A percentile compares a stretch with the other conserved stretches of the same genome.
Evolutionary conservation across 2,113 vertebrate species (phyloP).

Genomic region (Muscicapa adusta): DNA sequence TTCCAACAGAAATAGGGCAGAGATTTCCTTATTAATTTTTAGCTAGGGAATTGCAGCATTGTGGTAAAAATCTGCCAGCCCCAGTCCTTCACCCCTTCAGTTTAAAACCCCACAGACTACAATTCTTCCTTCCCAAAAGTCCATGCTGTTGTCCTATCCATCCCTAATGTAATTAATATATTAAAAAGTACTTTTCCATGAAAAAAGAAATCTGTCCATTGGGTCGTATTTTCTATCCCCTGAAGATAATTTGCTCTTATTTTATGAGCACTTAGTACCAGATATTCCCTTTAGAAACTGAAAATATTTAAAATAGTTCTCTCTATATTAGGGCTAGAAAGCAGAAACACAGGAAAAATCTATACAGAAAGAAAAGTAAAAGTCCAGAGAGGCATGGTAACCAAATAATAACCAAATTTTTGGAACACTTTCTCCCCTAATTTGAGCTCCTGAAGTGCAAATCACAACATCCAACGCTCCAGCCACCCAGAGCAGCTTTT

Average conservation of each 20-base stretch:
- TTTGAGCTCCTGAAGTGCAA: neutral
- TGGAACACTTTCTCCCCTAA: neutral
- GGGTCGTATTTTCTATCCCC: neutral
- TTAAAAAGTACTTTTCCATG: neutral
- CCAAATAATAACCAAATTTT: neutral
- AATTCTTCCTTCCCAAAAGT: neutral
- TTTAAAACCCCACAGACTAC: neutral
- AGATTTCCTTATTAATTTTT: neutral
- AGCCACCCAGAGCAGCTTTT: neutral
- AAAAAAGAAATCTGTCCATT: neutral
- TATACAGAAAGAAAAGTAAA: neutral
- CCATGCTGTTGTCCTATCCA: neutral
- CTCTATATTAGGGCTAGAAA: neutral
- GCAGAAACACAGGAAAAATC: neutral
- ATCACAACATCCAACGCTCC: neutral
- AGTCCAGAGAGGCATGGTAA: neutral
- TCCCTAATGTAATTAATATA: neutral
- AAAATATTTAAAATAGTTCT: neutral
- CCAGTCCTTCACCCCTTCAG: neutral
- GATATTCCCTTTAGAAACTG: neutral
- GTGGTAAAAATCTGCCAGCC: neutral
- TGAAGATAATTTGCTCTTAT: neutral
- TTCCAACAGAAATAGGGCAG: neutral
- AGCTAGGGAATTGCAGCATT: neutral
- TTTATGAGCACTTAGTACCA: neutral